Percentiles rank a stretch among this genome's conserved stretches.
phyloP scores from a whole-genome alignment of 2,797 vertebrate genomes.

The Gymnothorax javanicus region DNA sequence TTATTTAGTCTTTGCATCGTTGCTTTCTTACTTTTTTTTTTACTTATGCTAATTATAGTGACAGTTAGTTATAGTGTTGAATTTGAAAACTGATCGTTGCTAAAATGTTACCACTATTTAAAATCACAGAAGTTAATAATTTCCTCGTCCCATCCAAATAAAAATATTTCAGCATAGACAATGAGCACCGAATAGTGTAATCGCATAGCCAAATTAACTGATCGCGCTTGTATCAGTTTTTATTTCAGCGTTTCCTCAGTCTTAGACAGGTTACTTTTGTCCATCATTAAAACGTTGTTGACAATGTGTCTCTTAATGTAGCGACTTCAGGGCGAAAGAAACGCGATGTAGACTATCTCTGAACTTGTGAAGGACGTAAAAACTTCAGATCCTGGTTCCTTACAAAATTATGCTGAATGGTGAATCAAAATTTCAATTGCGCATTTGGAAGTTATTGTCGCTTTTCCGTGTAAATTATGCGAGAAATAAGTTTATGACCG shows the following conservation, averaged over 20 bases:
- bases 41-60: conserved; percentile 20
- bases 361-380: background rate
- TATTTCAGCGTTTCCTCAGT: background rate
- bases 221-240: background rate
- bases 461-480: background rate
- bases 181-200: background rate
- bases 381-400: background rate
- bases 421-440: background rate
- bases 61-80: conserved; percentile 18
- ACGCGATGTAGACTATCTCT: background rate
- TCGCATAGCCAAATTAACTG: background rate
- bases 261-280: background rate
- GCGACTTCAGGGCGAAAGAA: background rate
- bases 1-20: conserved; percentile 28
- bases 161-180: background rate
- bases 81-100: background rate
- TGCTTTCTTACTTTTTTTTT: conserved; percentile 17
- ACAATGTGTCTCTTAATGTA: no score
- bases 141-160: background rate
- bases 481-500: background rate
- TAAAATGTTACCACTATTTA: background rate
- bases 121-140: background rate
- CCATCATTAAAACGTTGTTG: background rate
- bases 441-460: background rate
- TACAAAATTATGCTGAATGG: background rate